phyloP scores from a whole-genome alignment of 2,888 invertebrate species.

The Temnothorax unifasciatus region DNA sequence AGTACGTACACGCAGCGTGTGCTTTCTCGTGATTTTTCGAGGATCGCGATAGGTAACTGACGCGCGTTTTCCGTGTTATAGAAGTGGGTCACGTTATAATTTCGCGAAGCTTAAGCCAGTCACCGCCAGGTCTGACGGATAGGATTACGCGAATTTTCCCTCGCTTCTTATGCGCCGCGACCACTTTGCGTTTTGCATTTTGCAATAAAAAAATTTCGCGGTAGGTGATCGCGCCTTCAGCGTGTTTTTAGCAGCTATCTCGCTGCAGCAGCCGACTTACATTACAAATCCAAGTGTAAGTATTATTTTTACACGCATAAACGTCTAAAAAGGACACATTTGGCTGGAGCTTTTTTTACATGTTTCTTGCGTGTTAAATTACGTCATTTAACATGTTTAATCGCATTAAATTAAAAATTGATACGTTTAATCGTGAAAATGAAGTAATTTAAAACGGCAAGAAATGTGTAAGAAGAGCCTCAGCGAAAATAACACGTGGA shows the following conservation, averaged over 20 bases:
- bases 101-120: background rate
- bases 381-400: no score
- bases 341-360: no score
- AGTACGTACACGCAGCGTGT: slow-evolving; percentile 29
- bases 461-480: no score
- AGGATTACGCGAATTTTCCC: background rate
- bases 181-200: background rate
- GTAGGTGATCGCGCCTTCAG: background rate
- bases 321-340: no score
- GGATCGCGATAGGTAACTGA: background rate
- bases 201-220: background rate
- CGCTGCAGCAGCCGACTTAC: no score
- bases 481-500: no score
- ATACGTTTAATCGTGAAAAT: no score
- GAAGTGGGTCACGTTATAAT: background rate
- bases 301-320: no score
- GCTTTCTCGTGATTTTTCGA: slow-evolving; percentile 60
- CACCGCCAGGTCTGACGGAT: background rate
- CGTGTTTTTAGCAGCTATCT: background rate
- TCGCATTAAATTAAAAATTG: no score
- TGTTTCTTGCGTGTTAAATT: no score
- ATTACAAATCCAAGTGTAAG: no score
- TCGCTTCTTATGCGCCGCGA: background rate
- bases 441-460: no score
- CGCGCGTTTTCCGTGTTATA: slow-evolving; percentile 7